Evolutionary conservation across 2,888 invertebrate genomes (phyloP), one percentile per base, ranked within the genome.

Genomic region (Metellina segmentata): DNA sequence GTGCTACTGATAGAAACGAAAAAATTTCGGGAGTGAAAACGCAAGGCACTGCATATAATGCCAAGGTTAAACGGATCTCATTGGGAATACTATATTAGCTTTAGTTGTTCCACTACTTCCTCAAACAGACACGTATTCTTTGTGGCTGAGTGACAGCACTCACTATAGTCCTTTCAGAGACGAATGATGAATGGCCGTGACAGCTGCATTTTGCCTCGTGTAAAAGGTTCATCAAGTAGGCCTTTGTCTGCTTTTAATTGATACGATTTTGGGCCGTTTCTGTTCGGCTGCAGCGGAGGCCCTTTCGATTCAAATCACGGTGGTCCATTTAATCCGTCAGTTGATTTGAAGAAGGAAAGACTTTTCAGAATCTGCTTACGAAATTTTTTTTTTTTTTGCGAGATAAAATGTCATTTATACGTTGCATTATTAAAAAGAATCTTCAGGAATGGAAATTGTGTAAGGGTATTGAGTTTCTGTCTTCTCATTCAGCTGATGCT

Each of bases 201-300:
- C 90, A 90, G 90, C 90, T 90, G 90, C 85, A 51, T 90, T 82
- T 90, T 85, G 85, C 51, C 74, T 85, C 90, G 74, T 79, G 85
- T 90, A 81, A 81, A 85, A 90, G 81, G 52, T 85, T 85, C 90
- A 90, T 90, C 90, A 90, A 85, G 75, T 16, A 61, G 85, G 70
- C 69, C 85, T 90, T 90, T 90, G 90, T 90, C 52, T 81, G 52
- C 16, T 75, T 90, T 85, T 90, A 86, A 86, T 90, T 90, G 90
- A 90, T 90, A 90, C 81, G 75, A 90, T 90, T 90, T 90, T 85
- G 74, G 53, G 72, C 72, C 51, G 69, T 79, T 90, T 85, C 19
- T 71, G 6, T 83, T 72, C 70, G 48, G 19, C 51, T 7, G 61
- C 34, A 34, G 34, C 34, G 34, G 34, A 34, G 13, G 52, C 8